A percentile compares a stretch with the other conserved stretches of the same genome.
These are phyloP conservation scores for Dynastes grantii DNA, from an alignment of 2,888 invertebrate species.

Conservation along the genomic window DNA sequence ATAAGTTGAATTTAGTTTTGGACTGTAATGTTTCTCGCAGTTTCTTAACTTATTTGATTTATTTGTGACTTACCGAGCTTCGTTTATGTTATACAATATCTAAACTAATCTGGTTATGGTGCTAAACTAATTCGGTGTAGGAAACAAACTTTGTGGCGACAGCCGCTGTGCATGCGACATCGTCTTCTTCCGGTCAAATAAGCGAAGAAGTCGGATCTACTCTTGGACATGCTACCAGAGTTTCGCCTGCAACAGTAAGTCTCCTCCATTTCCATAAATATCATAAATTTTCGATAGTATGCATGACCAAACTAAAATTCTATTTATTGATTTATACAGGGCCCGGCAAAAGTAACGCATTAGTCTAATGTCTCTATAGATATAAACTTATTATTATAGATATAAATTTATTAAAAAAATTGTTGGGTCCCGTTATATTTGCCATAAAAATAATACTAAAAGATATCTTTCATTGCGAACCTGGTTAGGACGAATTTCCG, in stretches of 20 bases:
- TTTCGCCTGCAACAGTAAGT: slow-evolving; percentile 94
- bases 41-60: slow-evolving; percentile 24
- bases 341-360: too few relatives aligned
- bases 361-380: too few relatives aligned
- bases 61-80: slow-evolving; percentile 18
- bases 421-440: too few relatives aligned
- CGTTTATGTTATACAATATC: slow-evolving; percentile 11
- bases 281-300: not conserved
- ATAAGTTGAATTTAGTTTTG: not conserved
- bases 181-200: slow-evolving; percentile 67
- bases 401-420: too few relatives aligned
- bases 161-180: slow-evolving; percentile 70
- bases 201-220: slow-evolving; percentile 73
- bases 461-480: too few relatives aligned
- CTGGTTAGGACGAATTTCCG: too few relatives aligned
- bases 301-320: not conserved
- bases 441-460: too few relatives aligned
- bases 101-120: slow-evolving; percentile 50
- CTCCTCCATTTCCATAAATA: slow-evolving; percentile 56
- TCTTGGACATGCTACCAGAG: slow-evolving; percentile 85
- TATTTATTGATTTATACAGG: too few relatives aligned
- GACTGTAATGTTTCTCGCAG: not conserved
- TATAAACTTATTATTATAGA: too few relatives aligned
- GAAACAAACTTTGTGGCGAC: slow-evolving; percentile 73
- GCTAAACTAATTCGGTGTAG: slow-evolving; percentile 64